Base-by-base conservation (phyloP, 2,113 vertebrate genomes). In the Mustela lutreola region DNA sequence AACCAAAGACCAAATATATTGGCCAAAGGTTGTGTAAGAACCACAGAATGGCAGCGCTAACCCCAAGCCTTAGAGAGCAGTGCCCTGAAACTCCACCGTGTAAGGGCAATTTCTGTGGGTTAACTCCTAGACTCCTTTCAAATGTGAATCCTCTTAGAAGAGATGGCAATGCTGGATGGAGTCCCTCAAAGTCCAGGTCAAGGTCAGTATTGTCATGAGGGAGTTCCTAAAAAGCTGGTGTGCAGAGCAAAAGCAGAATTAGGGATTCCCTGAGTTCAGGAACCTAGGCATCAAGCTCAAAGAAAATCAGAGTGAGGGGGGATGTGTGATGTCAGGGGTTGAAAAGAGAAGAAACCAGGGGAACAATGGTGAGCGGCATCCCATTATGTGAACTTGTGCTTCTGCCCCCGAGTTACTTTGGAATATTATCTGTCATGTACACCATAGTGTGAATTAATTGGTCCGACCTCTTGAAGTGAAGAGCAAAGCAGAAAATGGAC, bases 341-440 rank as follows among this genome's bases (percentile, higher is more conserved):
- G n/a, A 80, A 92, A 80, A 92, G 50, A 89, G 58, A 21, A 78
- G 63, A 92, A 97, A 58, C 11, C 65, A 42, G 63, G 48, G 42
- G n/a, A 78, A 48, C 5, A 53, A 9, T 18, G 12, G 36, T 31
- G 28, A 73, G n/a, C 42, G 58, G n/a, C 9, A 45, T 62, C 22
- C 56, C 9, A 6, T 65, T 21, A 26, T 45, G 56, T 48, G 53
- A 92, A 63, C 33, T 6, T 89, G 28, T 36, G 42, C 58, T 85
- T 93, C 62, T 81, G n/a, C 53, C 45, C 11, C 6, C n/a, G 0
- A 33, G 33, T 83, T 65, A 11, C 22, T 86, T 60, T 65, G 65
- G 78, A 45, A 15, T 42, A 65, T 4, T 87, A n/a, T 58, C 71
- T 24, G 45, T 89, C 58, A 82, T 28, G 82, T 58, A 36, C 3